Percentiles rank a stretch among this genome's conserved stretches.
phyloP scores from a whole-genome alignment of 35 echinoderm and acorn worm species.

The Hemicentrotus pulcherrimus region DNA sequence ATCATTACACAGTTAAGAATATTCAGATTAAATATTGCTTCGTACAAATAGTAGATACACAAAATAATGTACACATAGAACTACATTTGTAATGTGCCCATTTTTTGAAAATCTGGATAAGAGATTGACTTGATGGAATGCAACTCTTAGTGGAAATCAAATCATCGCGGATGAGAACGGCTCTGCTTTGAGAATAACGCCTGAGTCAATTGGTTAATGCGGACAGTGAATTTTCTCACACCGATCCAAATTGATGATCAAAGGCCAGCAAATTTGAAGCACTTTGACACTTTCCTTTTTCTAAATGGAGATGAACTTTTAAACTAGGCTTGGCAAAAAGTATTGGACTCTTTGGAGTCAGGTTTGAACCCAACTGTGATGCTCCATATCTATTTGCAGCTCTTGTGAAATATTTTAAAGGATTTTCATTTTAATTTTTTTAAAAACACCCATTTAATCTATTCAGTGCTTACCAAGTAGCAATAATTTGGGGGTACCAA shows the following conservation, averaged over 20 bases:
- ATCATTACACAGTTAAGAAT: too few relatives aligned
- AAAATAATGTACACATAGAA: not conserved
- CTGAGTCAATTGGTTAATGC: not conserved
- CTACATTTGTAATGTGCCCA: not conserved
- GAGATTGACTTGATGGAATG: not conserved
- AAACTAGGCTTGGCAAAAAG: not conserved
- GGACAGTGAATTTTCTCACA: slow-evolving; percentile 1
- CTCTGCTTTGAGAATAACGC: too few relatives aligned
- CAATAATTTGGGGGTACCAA: too few relatives aligned
- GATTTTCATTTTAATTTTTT: too few relatives aligned
- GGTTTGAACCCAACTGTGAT: not conserved
- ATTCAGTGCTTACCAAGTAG: too few relatives aligned
- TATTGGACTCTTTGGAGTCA: not conserved
- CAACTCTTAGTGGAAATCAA: not conserved
- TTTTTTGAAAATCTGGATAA: not conserved
- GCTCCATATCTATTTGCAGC: too few relatives aligned
- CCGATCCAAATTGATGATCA: not conserved
- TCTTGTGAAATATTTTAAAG: too few relatives aligned
- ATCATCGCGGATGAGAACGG: not conserved
- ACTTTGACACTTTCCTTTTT: not conserved
- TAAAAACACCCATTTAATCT: too few relatives aligned
- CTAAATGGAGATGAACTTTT: not conserved
- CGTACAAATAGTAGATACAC: too few relatives aligned
- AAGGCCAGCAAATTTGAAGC: not conserved
- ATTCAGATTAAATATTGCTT: too few relatives aligned